Conservation (phyloP, 2,888 invertebrate genomes). For the Athalia cordata region DNA sequence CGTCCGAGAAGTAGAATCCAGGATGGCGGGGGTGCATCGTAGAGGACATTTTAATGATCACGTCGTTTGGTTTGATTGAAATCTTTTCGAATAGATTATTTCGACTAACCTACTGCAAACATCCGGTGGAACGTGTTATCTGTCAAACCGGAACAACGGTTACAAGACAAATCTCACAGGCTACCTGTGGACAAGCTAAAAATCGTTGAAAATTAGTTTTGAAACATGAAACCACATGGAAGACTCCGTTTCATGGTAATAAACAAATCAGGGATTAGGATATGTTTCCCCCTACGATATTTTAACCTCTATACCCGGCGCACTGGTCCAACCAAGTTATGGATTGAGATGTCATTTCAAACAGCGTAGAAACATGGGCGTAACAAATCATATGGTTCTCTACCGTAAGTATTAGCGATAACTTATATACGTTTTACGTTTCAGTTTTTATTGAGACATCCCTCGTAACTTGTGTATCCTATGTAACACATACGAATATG, state of each 20-base stretch:
- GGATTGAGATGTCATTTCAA: constrained; percentile 49
- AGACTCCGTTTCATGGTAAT: constrained; percentile 25
- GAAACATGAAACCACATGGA: background rate
- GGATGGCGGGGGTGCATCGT: too few relatives aligned
- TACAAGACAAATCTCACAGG: background rate
- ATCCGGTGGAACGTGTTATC: too few relatives aligned
- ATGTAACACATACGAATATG: background rate
- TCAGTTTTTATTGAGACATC: constrained; percentile 44
- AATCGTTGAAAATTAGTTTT: constrained; percentile 22
- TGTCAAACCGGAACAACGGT: background rate
- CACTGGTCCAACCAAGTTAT: constrained; percentile 48
- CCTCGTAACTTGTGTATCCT: background rate
- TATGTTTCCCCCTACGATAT: background rate
- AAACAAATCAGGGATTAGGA: constrained; percentile 30
- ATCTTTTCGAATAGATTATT: too few relatives aligned
- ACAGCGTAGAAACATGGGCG: constrained; percentile 45
- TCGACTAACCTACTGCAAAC: too few relatives aligned
- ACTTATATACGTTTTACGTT: constrained; percentile 26
- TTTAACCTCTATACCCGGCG: constrained; percentile 7
- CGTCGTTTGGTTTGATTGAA: too few relatives aligned
- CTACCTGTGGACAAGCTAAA: constrained; percentile 2
- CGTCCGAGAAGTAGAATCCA: background rate
- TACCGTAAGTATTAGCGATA: constrained; percentile 36
- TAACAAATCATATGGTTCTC: constrained; percentile 47
- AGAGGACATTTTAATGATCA: too few relatives aligned